phyloP scores from a whole-genome alignment of 2,797 vertebrate genomes.

The Pterois miles region DNA sequence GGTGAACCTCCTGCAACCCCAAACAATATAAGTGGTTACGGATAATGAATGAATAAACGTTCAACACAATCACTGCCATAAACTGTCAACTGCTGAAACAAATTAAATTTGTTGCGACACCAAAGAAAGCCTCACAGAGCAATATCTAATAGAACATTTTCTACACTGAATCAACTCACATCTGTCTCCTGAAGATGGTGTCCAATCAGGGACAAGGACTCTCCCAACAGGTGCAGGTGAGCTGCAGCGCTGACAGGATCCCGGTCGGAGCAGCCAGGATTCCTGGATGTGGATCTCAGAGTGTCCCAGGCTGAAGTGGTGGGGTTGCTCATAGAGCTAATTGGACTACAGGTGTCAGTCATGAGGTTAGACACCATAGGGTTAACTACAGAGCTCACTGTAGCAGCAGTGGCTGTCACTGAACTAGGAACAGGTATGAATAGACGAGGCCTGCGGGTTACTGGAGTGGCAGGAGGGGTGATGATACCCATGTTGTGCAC shows the following conservation, averaged over 20 bases:
- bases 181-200: constrained; percentile 92
- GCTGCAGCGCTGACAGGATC: constrained; percentile 92
- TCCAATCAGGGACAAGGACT: constrained; percentile 94
- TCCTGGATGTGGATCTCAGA: constrained; percentile 80
- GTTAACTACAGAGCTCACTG: not conserved
- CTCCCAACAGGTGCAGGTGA: constrained; percentile 94
- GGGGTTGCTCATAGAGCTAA: constrained; percentile 6
- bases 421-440: not conserved
- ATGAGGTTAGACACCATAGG: not conserved
- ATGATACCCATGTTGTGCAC: constrained; percentile 68
- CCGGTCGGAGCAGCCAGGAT: constrained; percentile 74
- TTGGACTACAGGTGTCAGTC: constrained; percentile 3
- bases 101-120: too few species aligned
- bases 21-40: too few species aligned
- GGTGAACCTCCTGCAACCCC: too few species aligned
- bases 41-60: too few species aligned
- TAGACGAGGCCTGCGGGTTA: not conserved
- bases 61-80: too few species aligned
- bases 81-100: too few species aligned
- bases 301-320: constrained; percentile 57
- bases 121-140: not conserved
- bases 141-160: not conserved
- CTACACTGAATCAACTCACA: constrained; percentile 73
- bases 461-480: not conserved
- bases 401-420: not conserved